Base-by-base conservation (phyloP, 2,797 vertebrate genomes). In the Sparidentex hasta region DNA sequence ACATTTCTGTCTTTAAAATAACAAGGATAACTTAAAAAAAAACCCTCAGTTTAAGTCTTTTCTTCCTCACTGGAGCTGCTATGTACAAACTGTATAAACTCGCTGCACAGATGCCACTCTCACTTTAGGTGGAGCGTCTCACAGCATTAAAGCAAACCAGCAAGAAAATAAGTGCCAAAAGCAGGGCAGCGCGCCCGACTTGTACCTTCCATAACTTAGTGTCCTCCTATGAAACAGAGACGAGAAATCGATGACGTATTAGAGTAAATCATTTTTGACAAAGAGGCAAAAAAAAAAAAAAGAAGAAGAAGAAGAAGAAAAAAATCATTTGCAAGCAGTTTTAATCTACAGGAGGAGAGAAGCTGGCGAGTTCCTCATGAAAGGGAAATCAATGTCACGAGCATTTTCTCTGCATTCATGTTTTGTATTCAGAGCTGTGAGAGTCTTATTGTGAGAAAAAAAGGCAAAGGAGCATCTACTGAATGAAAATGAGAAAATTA, bases 11-110 rank as follows among this genome's bases (percentile, higher is more conserved):
- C 7, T 33, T 83, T 65, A 69, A 88, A 92, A 87, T 78, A 81
- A 87, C 59, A 83, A 74, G 50, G 78, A 89, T 93, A 94, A 93
- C 75, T 94, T 94, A 91, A 80, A 80, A 76, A 81, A 76, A 76
- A 56, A 12, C 54, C 80, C 76, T 43, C 21, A 41, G 44, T 63
- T 70, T 78, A 62, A 82, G 43, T 81, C 63, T 27, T 27, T 71
- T 75, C 71, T 74, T 62, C 57, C 73, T 84, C 59, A 61, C 61
- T 80, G 67, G 16, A 75, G 74, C 71, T 65, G 75, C 62, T 88
- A 81, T 91, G 73, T 90, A 93, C 86, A 90, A 33, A 33, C 33
- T 33, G 33, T 33, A 85, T 41, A 79, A 72, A 79, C 46, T 7
- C 61, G 67, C 82, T 83, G 74, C 88, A 91, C 78, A 87, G 87